phyloP scores from a whole-genome alignment of 2,888 invertebrate genomes.

The Lobophora halterata region DNA sequence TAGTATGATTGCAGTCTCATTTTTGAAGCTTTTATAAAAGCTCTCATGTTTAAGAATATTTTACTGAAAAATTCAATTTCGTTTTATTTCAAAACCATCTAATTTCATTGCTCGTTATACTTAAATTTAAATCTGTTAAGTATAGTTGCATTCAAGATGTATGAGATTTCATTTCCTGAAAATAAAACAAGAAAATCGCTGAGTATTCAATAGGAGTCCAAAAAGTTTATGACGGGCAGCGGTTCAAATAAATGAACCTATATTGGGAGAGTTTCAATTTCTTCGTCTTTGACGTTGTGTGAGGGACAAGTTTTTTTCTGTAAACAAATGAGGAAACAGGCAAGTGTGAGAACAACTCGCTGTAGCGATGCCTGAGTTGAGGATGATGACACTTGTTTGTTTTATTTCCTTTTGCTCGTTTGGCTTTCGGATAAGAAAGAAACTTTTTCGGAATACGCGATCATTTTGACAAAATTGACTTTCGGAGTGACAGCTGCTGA shows the following conservation, averaged over 20 bases:
- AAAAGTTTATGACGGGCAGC: too few species aligned
- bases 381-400: slow-evolving; percentile 76
- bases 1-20: slow-evolving; percentile 52
- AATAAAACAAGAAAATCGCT: background rate
- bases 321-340: too few species aligned
- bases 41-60: slow-evolving; percentile 22
- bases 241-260: slow-evolving; percentile 23
- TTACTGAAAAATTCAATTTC: slow-evolving; percentile 23
- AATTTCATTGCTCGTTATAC: slow-evolving; percentile 17
- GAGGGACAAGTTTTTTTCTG: too few species aligned
- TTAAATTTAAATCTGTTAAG: slow-evolving; percentile 14
- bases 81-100: slow-evolving; percentile 20
- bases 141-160: background rate
- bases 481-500: slow-evolving; percentile 63
- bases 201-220: slow-evolving; percentile 3
- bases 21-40: slow-evolving; percentile 47
- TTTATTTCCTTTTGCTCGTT: slow-evolving; percentile 67
- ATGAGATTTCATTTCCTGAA: background rate
- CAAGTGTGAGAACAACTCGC: slow-evolving; percentile 44
- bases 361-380: slow-evolving; percentile 49
- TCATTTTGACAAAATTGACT: slow-evolving; percentile 68
- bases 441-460: slow-evolving; percentile 56
- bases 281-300: too few species aligned
- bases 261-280: slow-evolving; percentile 22
- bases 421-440: slow-evolving; percentile 53